phyloP scores from a whole-genome alignment of 1,140 invertebrate genomes.

The Eubasilissa regina region DNA sequence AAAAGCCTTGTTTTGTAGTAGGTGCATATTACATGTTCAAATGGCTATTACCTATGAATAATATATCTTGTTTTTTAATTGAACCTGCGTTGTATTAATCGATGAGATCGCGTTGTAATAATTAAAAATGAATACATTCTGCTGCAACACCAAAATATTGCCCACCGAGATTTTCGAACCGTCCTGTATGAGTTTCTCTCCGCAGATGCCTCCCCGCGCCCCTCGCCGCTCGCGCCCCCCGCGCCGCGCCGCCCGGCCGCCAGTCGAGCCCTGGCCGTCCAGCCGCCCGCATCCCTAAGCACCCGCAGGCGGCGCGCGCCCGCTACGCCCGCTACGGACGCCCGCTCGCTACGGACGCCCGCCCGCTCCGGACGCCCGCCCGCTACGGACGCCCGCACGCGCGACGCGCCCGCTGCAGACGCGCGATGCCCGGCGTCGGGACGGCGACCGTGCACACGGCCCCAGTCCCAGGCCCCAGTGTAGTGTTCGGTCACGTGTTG shows the following conservation, averaged over 20 bases:
- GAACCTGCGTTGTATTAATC: too few relatives aligned
- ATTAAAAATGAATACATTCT: too few relatives aligned
- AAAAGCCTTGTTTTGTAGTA: too few relatives aligned
- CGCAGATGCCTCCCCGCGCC: slow-evolving; percentile 39
- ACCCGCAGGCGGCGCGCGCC: too few relatives aligned
- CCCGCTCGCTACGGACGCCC: too few relatives aligned
- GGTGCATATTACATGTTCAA: too few relatives aligned
- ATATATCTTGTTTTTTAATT: too few relatives aligned
- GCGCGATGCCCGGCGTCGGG: slow-evolving; percentile 65
- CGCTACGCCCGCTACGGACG: slow-evolving; percentile 50
- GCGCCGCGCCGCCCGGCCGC: slow-evolving; percentile 18
- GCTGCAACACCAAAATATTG: too few relatives aligned
- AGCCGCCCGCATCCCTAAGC: neutral
- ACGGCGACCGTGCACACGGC: slow-evolving; percentile 65
- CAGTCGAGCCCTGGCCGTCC: neutral
- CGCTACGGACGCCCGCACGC: slow-evolving; percentile 15
- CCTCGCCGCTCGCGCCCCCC: slow-evolving; percentile 28
- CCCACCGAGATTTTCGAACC: neutral
- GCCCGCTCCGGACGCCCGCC: neutral
- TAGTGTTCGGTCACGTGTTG: slow-evolving; percentile 48
- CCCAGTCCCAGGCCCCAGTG: slow-evolving; percentile 63
- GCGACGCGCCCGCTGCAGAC: slow-evolving; percentile 48
- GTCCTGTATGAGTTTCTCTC: slow-evolving; percentile 27
- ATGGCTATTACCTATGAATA: too few relatives aligned
- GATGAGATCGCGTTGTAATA: too few relatives aligned